Conservation (phyloP, 2,113 vertebrate species). For the Macroglossus sobrinus region DNA sequence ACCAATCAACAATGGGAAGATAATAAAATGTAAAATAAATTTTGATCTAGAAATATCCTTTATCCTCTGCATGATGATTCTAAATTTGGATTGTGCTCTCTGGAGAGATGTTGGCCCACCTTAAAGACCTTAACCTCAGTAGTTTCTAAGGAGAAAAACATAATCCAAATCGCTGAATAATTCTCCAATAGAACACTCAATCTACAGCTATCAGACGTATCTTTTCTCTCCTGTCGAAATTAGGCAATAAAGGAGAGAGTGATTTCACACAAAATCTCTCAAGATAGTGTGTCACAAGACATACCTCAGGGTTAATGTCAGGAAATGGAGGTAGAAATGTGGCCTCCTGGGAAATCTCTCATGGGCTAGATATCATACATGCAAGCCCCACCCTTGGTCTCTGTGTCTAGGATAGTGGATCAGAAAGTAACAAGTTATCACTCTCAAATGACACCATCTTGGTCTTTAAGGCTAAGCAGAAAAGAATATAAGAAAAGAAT, state of each 20-base stretch:
- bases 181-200: neutral
- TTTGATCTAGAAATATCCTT: neutral
- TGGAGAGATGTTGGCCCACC: neutral
- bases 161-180: slow-evolving; percentile 9
- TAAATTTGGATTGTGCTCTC: neutral
- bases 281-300: neutral
- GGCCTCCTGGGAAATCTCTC: neutral
- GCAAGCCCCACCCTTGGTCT: neutral
- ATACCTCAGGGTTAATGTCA: neutral
- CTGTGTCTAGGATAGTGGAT: neutral
- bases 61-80: neutral
- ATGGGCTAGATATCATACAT: neutral
- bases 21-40: neutral
- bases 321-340: neutral
- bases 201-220: neutral
- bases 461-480: neutral
- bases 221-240: neutral
- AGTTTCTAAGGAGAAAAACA: neutral
- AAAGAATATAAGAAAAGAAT: neutral
- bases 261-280: neutral
- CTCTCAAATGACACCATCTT: neutral
- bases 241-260: neutral
- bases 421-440: neutral
- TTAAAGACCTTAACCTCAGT: neutral
- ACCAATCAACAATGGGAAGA: neutral